Conservation (phyloP, 2,113 vertebrate species). For the Perca flavescens region DNA sequence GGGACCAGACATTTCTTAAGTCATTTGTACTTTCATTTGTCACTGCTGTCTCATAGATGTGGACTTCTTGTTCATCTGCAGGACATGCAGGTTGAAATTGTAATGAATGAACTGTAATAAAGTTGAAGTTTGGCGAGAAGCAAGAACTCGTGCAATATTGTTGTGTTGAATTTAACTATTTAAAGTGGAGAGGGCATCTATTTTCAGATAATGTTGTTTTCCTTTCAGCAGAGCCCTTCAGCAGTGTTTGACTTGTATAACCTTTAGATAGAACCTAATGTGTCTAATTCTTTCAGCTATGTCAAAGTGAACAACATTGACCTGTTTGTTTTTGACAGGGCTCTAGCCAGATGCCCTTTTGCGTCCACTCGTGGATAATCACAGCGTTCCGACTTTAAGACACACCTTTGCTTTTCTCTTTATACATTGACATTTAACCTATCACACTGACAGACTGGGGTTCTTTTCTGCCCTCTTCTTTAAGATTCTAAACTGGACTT, state of each 20-base stretch:
- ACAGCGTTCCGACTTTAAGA: conserved; percentile 12
- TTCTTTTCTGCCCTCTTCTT: conserved; percentile 20
- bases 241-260: conserved; percentile 22
- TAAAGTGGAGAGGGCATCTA: conserved; percentile 8
- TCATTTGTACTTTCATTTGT: conserved; percentile 52
- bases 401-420: conserved; percentile 16
- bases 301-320: conserved; percentile 31
- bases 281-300: conserved; percentile 28
- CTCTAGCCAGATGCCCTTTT: conserved; percentile 61
- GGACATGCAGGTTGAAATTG: conserved; percentile 29
- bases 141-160: conserved; percentile 16
- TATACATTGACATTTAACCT: conserved; percentile 53
- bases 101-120: conserved; percentile 45
- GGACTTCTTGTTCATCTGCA: conserved; percentile 29
- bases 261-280: conserved; percentile 47
- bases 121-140: conserved; percentile 18
- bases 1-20: conserved; percentile 51
- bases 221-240: not conserved
- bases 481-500: conserved; percentile 21
- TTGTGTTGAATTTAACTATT: conserved; percentile 24
- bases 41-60: conserved; percentile 11
- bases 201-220: conserved; percentile 25
- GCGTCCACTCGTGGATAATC: conserved; percentile 26
- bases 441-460: conserved; percentile 7
- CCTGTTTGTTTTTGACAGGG: conserved; percentile 51